These are phyloP conservation scores for Plemyria rubiginata DNA, from an alignment of 2,888 invertebrate genomes.

Conservation along the genomic window DNA sequence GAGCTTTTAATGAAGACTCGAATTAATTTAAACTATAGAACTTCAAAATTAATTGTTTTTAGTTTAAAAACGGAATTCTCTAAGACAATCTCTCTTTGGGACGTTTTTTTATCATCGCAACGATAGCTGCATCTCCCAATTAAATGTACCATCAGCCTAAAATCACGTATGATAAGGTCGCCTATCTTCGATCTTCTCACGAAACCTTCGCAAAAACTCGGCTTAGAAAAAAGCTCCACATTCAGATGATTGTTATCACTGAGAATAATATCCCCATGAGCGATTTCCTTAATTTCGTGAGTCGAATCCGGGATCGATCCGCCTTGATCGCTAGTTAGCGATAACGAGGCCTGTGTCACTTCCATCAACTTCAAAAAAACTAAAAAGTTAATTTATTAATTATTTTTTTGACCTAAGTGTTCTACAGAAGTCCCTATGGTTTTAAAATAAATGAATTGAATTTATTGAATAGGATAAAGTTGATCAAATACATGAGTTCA, in stretches of 20 bases:
- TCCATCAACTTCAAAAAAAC: conserved; percentile 1
- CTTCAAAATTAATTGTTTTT: too few relatives aligned
- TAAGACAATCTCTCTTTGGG: too few relatives aligned
- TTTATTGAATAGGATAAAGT: too few relatives aligned
- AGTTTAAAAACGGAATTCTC: too few relatives aligned
- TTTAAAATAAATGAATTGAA: too few relatives aligned
- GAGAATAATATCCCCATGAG: conserved; percentile 84
- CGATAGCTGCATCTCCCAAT: conserved; percentile 1
- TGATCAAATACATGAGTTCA: too few relatives aligned
- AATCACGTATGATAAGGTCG: conserved; percentile 15
- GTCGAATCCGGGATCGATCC: conserved; percentile 81
- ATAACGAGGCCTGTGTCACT: conserved; percentile 47
- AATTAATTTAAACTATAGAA: too few relatives aligned
- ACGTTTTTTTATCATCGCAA: background rate
- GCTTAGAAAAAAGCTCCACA: conserved; percentile 61
- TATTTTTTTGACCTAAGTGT: too few relatives aligned
- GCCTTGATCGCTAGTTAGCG: conserved; percentile 81
- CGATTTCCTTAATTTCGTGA: conserved; percentile 85
- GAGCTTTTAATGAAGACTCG: too few relatives aligned
- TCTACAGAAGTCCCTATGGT: too few relatives aligned
- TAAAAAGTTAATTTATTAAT: too few relatives aligned
- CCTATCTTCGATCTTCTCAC: conserved; percentile 32
- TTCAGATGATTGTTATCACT: conserved; percentile 62
- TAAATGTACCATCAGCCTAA: conserved; percentile 5
- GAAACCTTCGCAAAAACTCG: conserved; percentile 54